Evolutionary conservation across 2,888 invertebrate species (phyloP), one percentile per base, ranked within the genome.

Genomic region (Drosophila mulleri): DNA sequence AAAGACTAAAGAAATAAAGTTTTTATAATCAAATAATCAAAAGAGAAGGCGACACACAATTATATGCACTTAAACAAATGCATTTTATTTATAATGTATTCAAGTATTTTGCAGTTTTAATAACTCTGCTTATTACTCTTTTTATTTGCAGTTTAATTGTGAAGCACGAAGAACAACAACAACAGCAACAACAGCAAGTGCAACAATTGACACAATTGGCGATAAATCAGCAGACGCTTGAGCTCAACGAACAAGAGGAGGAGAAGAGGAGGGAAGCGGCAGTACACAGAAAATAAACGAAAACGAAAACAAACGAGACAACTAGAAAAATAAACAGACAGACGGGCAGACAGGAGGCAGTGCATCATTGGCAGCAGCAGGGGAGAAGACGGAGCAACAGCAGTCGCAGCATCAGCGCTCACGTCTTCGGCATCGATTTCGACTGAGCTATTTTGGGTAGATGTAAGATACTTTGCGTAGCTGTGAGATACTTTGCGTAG

Each of bases 91-190:
- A 52, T 47, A 47, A 60, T 35, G 59, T 54, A 35, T 37, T 47
- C 12, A 16, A 56, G 42, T 37, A 35, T 57, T 35, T 57, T 32
- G 32, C 18, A 44, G 57, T 57, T 57, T 56, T 77, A 53, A 58
- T 63, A 72, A 65, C 74, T 63, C 18, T 47, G 58, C 50, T 26
- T 61, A 20, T 59, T 39, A 37, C 20, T 58, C 39, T 35, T 14
- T 61, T 26, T 66, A 77, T 61, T 82, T 87, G 71, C 88, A 85
- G 84, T 77, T 80, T 82, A 86, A 87, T 89, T 87, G 84, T 87
- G n/a, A 41, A 41, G 35, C 50, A 32, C 70, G 7, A 29, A 8
- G 7, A 29, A 29, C 29, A 29, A 29, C 83, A 84, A 72, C 77
- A 84, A 71, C 50, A 85, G 69, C 67, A 83, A 58, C 76, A 75